A percentile compares a stretch with the other conserved stretches of the same genome.
Conservation (phyloP, 2,797 vertebrate species). For the Notoglanidium macrostoma region DNA sequence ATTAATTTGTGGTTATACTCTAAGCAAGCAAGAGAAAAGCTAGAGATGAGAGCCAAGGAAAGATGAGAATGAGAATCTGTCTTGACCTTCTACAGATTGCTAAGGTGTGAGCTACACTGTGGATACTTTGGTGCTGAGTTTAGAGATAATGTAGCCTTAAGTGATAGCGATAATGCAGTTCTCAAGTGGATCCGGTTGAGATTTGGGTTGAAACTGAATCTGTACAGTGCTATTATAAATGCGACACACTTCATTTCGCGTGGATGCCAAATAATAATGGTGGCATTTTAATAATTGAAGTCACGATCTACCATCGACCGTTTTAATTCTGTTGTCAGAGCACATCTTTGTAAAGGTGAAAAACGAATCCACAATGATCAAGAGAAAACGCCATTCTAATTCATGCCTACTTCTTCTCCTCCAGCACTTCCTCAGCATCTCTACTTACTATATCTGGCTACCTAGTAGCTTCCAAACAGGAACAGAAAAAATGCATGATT, state of each 20-base stretch:
- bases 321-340: neutral
- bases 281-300: neutral
- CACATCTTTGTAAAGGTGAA: neutral
- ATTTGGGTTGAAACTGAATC: neutral
- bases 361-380: neutral
- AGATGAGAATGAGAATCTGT: neutral
- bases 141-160: neutral
- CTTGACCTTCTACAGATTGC: neutral
- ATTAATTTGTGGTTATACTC: conserved; percentile 65
- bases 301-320: neutral
- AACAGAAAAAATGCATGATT: neutral
- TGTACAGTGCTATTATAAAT: neutral
- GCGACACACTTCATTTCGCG: neutral
- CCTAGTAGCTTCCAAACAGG: neutral
- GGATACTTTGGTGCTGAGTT: neutral
- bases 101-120: neutral
- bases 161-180: neutral
- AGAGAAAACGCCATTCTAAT: too few relatives aligned
- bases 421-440: neutral
- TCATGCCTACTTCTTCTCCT: neutral
- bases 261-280: neutral
- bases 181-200: neutral
- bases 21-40: conserved; percentile 51
- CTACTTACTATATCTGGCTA: neutral
- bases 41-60: conserved; percentile 55